Conservation (phyloP, 1,140 invertebrate species). For the Ptiloglossa arizonensis region DNA sequence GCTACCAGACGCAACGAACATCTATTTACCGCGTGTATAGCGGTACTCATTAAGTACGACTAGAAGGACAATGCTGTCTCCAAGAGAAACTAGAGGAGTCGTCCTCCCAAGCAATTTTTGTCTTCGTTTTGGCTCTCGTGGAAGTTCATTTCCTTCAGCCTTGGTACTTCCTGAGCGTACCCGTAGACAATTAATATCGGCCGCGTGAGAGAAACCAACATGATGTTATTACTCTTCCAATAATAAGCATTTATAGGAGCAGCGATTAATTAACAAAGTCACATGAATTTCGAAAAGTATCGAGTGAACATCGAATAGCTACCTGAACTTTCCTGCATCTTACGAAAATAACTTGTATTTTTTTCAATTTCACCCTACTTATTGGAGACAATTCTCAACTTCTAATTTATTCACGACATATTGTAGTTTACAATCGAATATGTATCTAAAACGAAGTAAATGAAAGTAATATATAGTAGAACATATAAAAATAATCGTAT, state of each 20-base stretch:
- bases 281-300: constrained; percentile 39
- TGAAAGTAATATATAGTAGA: too few relatives aligned
- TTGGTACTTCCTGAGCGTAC: constrained; percentile 31
- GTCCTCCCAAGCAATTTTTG: constrained; percentile 40
- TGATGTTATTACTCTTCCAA: constrained; percentile 57
- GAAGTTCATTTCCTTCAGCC: constrained; percentile 65
- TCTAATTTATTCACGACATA: too few relatives aligned
- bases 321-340: too few relatives aligned
- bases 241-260: constrained; percentile 50
- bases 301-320: too few relatives aligned
- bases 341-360: too few relatives aligned
- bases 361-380: too few relatives aligned
- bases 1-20: neutral
- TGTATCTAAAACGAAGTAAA: too few relatives aligned
- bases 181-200: constrained; percentile 34
- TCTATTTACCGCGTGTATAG: constrained; percentile 13
- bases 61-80: constrained; percentile 40
- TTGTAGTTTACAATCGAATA: too few relatives aligned
- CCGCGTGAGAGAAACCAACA: constrained; percentile 31
- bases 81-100: constrained; percentile 18
- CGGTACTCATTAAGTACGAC: constrained; percentile 21
- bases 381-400: too few relatives aligned
- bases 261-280: constrained; percentile 10
- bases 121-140: constrained; percentile 40
- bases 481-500: too few relatives aligned